Evolutionary conservation across 2,797 vertebrate species (phyloP).

Genomic region (Aplochiton taeniatus): DNA sequence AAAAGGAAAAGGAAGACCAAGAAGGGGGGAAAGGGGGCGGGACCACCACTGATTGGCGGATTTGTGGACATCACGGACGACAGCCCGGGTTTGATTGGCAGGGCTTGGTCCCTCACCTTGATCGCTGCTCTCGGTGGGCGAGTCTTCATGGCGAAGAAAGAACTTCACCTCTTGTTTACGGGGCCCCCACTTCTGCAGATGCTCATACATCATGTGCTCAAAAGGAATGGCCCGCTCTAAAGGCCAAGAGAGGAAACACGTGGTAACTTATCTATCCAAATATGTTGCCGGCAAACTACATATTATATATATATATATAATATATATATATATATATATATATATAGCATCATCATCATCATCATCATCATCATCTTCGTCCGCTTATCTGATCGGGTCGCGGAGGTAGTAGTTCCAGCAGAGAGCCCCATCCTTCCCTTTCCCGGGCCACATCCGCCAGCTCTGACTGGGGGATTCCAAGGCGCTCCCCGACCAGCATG

Average conservation of each 20-base stretch:
- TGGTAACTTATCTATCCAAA: too few relatives aligned
- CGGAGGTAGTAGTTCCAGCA: too few relatives aligned
- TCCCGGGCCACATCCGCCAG: too few relatives aligned
- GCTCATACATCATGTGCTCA: constrained; percentile 98
- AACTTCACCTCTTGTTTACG: constrained; percentile 97
- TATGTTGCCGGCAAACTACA: too few relatives aligned
- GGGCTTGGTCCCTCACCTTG: constrained; percentile 76
- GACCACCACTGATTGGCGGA: neutral
- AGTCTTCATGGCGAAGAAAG: constrained; percentile 95
- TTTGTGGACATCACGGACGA: neutral
- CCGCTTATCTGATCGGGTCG: too few relatives aligned
- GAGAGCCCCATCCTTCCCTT: too few relatives aligned
- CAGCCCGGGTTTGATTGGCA: neutral
- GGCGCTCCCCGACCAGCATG: too few relatives aligned
- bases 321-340: too few relatives aligned
- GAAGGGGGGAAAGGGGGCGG: neutral
- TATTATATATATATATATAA: too few relatives aligned
- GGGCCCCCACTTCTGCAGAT: constrained; percentile 97
- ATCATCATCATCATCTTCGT: too few relatives aligned
- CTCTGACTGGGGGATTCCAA: too few relatives aligned
- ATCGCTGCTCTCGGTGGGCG: constrained; percentile 88
- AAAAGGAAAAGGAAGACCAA: neutral
- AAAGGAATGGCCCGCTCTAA: constrained; percentile 93
- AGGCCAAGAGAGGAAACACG: constrained; percentile 5
- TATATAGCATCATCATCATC: too few relatives aligned